These are phyloP conservation scores for Dermochelys coriacea DNA, from an alignment of 2,797 vertebrate species.

Conservation along the genomic window DNA sequence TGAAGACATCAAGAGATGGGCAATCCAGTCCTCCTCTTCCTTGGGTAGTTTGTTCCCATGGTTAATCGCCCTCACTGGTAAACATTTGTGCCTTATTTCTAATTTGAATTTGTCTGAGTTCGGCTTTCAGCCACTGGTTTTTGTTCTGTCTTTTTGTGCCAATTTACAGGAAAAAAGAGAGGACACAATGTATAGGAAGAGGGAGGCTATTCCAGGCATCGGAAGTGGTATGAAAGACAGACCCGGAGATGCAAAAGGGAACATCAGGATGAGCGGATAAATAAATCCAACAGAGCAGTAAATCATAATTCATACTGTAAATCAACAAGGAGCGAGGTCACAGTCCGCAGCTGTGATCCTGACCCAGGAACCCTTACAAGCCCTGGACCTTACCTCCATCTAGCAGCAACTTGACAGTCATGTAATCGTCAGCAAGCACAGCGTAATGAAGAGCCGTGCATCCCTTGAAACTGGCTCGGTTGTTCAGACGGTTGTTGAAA, in stretches of 20 bases:
- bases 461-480: conserved; percentile 91
- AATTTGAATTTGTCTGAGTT: not conserved
- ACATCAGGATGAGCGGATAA: not conserved
- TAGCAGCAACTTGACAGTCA: conserved; percentile 85
- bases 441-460: conserved; percentile 95
- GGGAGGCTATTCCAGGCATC: not conserved
- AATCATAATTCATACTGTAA: not conserved
- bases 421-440: conserved; percentile 90
- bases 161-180: not conserved
- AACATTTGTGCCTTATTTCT: not conserved
- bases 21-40: not conserved
- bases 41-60: not conserved
- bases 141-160: not conserved
- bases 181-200: not conserved
- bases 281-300: not conserved
- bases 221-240: not conserved
- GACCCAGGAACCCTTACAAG: not conserved
- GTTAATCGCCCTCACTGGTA: not conserved
- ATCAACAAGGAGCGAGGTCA: not conserved
- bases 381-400: conserved; percentile 81
- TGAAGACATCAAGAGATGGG: not conserved
- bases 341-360: not conserved
- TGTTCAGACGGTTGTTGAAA: conserved; percentile 94
- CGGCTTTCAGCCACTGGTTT: not conserved
- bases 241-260: fast-evolving